Base-by-base conservation (phyloP, 2,888 invertebrate genomes). In the Acrobasis consociella region DNA sequence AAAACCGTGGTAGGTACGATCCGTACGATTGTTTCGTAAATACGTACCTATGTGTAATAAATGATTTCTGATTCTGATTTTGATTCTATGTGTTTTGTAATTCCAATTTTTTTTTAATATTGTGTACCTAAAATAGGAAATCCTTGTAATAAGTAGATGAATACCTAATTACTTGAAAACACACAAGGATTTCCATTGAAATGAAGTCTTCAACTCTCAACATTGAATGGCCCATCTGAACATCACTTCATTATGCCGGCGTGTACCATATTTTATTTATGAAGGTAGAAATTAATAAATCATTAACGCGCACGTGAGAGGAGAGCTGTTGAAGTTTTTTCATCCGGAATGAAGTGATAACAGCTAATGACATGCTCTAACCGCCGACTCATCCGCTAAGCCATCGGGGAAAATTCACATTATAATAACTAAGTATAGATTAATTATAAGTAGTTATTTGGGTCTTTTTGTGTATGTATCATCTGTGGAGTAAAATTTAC, bases 301-400 rank as follows among this genome's bases (percentile, higher is more conserved):
- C 91, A 90, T 83, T 82, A 86, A 83, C 78, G 84, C 80, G 87
- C 85, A 89, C 88, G 85, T 88, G 85, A 87, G 89, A 82, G 79
- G 81, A 86, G 89, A 81, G 87, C 86, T 87, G 91, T 92, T 92
- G 89, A 92, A 90, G 87, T 85, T 91, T 92, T 92, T 92, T 92
- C 92, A 91, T 76, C 87, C 84, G 92, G 92, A 92, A 92, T 91
- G 91, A 87, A 92, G 92, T 92, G 92, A 92, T 92, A 92, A 92
- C 91, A 89, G 84, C 91, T 92, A 92, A 91, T 91, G 92, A 90
- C 89, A 77, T 75, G 75, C 83, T 79, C 76, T 76, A 82, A 85
- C 78, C 80, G 87, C 84, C 83, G 83, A 87, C 89, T 91, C 91
- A 91, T 87, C 86, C 79, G 74, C 77, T 74, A 74, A 70, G 69